phyloP scores from a whole-genome alignment of 1,140 invertebrate species.

The Carcinoscorpius rotundicauda region DNA sequence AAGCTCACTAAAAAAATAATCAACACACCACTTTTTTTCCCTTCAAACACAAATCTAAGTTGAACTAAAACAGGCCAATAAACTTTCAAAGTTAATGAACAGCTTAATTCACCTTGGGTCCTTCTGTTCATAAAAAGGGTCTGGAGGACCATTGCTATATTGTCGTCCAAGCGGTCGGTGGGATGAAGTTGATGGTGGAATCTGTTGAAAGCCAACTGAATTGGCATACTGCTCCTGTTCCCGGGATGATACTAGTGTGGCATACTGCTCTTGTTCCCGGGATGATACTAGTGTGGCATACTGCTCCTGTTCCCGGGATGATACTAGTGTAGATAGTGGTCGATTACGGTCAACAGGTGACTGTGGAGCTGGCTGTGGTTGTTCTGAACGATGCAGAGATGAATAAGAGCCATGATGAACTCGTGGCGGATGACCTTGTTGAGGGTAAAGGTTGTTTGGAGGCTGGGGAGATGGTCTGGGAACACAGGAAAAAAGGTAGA shows the following conservation, averaged over 20 bases:
- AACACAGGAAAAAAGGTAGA: not conserved
- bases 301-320: slow-evolving; percentile 28
- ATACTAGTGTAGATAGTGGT: slow-evolving; percentile 45
- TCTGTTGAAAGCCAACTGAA: not conserved
- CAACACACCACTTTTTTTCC: too few species aligned
- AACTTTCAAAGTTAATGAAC: too few species aligned
- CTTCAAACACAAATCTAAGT: too few species aligned
- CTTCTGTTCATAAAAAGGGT: slow-evolving; percentile 15
- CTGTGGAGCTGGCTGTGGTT: slow-evolving; percentile 17
- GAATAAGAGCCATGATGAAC: slow-evolving; percentile 22
- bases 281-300: too few species aligned
- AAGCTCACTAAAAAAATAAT: too few species aligned
- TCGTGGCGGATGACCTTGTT: slow-evolving; percentile 12
- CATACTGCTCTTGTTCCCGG: too few species aligned
- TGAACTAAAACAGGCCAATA: too few species aligned
- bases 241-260: slow-evolving; percentile 39
- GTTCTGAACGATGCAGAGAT: slow-evolving; percentile 21
- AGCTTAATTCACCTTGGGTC: too few species aligned
- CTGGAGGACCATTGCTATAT: slow-evolving; percentile 7
- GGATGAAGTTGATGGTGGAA: slow-evolving; percentile 7
- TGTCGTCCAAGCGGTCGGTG: slow-evolving; percentile 9
- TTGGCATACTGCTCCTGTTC: slow-evolving; percentile 24
- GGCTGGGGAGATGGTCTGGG: not conserved
- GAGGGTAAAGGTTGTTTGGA: not conserved
- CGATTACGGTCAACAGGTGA: slow-evolving; percentile 32